Evolutionary conservation across 2,113 vertebrate species (phyloP), one percentile per base, ranked within the genome.

Genomic region (Platichthys stellatus): DNA sequence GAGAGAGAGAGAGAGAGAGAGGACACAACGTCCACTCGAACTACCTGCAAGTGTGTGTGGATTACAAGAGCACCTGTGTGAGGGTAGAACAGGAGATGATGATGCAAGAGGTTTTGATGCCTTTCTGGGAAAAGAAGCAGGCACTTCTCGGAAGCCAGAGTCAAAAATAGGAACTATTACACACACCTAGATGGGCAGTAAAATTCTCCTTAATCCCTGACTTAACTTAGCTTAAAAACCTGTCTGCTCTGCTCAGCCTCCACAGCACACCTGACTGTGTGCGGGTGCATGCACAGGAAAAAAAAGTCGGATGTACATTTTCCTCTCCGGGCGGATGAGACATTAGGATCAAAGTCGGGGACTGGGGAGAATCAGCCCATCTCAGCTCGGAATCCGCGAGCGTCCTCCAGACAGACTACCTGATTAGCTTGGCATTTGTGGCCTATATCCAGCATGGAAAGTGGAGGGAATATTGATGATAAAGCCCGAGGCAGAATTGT

Each of bases 311-410:
- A 80, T 82, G 87, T 83, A 78, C 76, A 74, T 86, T 88, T 85
- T 74, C 82, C 89, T 87, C 82, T 69, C 23, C 84, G 84, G 72
- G 68, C 3, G 73, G 84, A 79, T 82, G 87, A 90, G 82, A 74
- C 86, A 74, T 83, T 78, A 84, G 69, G 87, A 91, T 92, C 89
- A 92, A 91, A 91, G 91, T 65, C 28, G 2, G 76, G 80, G 78
- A 77, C 68, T 74, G 74, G 40, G 75, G 68, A 72, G 72, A 88
- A 85, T 88, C 84, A 78, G 80, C 69, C 72, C 72, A 89, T 90
- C 79, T 87, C 78, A 77, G 76, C 77, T 65, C 57, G 49, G 74
- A 88, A 89, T 91, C 87, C 72, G 72, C n/a, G 45, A 76, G 82
- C 74, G 79, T 80, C 77, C 58, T 85, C 82, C 69, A 74, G 77